A percentile compares a stretch with the other conserved stretches of the same genome.
Conservation (phyloP, 2,113 vertebrate genomes). For the Microtus pennsylvanicus region DNA sequence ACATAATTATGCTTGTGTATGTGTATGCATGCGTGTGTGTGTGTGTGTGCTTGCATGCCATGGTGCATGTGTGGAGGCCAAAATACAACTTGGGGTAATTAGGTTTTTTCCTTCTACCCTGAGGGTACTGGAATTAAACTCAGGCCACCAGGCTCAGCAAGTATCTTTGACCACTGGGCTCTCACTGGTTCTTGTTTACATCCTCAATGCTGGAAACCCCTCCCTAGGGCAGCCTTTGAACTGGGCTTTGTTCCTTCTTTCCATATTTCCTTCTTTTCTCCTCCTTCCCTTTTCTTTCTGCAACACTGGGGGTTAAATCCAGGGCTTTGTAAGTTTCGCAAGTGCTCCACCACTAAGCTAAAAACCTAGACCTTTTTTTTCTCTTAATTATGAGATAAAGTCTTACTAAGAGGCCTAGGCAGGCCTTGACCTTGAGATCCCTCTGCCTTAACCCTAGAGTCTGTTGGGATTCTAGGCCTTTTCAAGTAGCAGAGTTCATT, state of each 20-base stretch:
- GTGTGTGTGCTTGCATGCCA: no score
- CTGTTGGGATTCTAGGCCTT: neutral
- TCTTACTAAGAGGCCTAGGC: no score
- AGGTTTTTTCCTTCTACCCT: neutral
- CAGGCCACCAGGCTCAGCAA: neutral
- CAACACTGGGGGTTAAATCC: neutral
- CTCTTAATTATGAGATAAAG: no score
- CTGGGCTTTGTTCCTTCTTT: neutral
- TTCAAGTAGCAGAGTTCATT: neutral
- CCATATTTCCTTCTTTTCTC: neutral
- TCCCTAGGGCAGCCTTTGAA: neutral
- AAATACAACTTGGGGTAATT: neutral
- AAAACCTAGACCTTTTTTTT: no score
- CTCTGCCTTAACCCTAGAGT: neutral
- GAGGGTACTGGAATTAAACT: neutral
- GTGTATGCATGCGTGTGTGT: no score
- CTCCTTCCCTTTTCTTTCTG: neutral
- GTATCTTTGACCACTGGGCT: neutral
- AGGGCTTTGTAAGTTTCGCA: neutral
- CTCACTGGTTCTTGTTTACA: neutral
- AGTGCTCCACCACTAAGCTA: no score
- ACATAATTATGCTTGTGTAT: no score
- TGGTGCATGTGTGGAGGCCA: neutral
- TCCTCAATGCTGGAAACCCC: neutral
- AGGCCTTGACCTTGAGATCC: no score